These are phyloP conservation scores for Odobenus rosmarus DNA, from an alignment of 2,113 vertebrate genomes.

Conservation along the genomic window DNA sequence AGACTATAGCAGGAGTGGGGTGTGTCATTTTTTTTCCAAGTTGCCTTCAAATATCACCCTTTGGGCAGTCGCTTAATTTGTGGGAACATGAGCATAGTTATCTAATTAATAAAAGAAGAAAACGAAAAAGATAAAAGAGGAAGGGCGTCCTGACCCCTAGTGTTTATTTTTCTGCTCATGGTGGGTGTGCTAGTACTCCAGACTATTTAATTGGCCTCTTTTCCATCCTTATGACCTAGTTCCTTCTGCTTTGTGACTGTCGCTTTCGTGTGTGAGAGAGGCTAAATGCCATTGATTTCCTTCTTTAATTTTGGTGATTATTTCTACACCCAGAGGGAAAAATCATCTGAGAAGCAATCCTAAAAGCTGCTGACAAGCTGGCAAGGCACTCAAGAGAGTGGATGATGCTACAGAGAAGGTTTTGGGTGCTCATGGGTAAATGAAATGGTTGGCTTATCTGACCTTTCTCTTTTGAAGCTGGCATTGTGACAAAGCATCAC, in stretches of 20 bases:
- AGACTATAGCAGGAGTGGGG: constrained; percentile 16
- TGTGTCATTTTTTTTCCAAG: neutral
- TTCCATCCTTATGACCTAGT: constrained; percentile 48
- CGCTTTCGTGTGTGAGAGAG: constrained; percentile 40
- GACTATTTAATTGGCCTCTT: constrained; percentile 62
- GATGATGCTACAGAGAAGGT: neutral
- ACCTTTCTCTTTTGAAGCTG: constrained; percentile 54
- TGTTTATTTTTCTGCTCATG: constrained; percentile 55
- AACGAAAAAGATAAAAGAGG: constrained; percentile 52
- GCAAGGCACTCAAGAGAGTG: neutral
- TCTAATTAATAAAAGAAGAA: constrained; percentile 59
- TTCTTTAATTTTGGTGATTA: constrained; percentile 74
- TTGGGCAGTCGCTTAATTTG: constrained; percentile 62
- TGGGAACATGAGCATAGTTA: constrained; percentile 36
- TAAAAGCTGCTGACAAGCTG: constrained; percentile 63
- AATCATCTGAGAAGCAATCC: constrained; percentile 34
- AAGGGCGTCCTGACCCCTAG: constrained; percentile 37
- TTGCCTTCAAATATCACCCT: constrained; percentile 66
- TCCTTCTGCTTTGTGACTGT: constrained; percentile 54
- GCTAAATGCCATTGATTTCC: constrained; percentile 69
- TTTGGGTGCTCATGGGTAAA: constrained; percentile 14
- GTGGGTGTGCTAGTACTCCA: neutral
- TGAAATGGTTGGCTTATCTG: constrained; percentile 28
- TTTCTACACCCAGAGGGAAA: constrained; percentile 63
- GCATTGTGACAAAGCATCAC: neutral